phyloP scores from a whole-genome alignment of 2,113 vertebrate species.

The Lagenorhynchus albirostris region DNA sequence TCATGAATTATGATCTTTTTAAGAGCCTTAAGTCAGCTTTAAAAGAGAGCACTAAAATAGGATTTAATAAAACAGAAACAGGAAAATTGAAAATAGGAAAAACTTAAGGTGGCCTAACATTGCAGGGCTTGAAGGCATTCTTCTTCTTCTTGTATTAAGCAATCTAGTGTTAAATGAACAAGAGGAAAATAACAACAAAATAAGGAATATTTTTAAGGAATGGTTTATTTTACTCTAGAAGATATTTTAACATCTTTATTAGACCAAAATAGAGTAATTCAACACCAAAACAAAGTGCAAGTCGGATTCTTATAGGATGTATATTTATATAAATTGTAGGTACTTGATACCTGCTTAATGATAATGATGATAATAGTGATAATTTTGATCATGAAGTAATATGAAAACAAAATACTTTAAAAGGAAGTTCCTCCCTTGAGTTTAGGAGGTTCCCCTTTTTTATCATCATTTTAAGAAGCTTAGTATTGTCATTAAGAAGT shows the following conservation, averaged over 20 bases:
- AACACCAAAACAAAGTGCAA: neutral
- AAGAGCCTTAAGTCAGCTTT: neutral
- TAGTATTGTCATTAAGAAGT: neutral
- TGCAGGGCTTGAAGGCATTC: neutral
- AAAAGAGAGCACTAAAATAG: neutral
- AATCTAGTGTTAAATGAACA: neutral
- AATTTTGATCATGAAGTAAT: neutral
- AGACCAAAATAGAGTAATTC: neutral
- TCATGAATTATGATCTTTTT: conserved; percentile 4
- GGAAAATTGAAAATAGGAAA: neutral
- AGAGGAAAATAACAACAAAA: neutral
- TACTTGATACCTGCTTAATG: neutral
- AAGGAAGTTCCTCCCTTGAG: neutral
- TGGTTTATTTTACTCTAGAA: neutral
- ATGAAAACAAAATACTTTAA: neutral
- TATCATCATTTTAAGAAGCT: neutral
- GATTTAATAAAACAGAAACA: neutral
- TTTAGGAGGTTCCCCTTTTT: neutral
- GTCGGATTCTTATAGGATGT: neutral
- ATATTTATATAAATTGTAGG: neutral
- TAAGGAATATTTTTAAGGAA: neutral
- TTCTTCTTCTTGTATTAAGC: neutral
- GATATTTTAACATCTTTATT: neutral
- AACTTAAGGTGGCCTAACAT: neutral
- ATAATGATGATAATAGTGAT: neutral